phyloP scores from a whole-genome alignment of 2,797 vertebrate genomes.

The Setipinna tenuifilis region DNA sequence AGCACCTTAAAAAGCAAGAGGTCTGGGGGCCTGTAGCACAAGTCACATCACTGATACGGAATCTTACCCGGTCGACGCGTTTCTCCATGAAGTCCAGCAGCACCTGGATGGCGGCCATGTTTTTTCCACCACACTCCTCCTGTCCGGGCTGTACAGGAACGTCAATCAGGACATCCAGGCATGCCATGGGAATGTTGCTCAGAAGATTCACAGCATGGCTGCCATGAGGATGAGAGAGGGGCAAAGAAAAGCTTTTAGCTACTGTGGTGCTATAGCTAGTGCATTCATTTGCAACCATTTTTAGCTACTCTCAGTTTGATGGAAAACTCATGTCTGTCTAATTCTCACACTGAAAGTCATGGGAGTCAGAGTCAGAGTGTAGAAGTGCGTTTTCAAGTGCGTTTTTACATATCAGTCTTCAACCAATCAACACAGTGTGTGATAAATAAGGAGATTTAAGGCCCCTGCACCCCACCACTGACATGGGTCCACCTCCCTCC shows the following conservation, averaged over 20 bases:
- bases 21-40: neutral
- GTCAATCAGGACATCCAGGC: conserved; percentile 90
- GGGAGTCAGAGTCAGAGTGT: neutral
- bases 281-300: neutral
- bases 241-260: neutral
- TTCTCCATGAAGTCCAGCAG: conserved; percentile 95
- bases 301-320: neutral
- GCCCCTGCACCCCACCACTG: too few species aligned
- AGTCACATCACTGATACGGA: neutral
- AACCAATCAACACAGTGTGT: too few species aligned
- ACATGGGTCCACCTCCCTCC: too few species aligned
- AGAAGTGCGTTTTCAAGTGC: neutral
- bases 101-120: conserved; percentile 87
- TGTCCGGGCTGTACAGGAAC: conserved; percentile 83
- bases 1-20: conserved; percentile 25
- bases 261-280: neutral
- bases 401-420: neutral
- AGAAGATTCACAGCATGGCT: conserved; percentile 97
- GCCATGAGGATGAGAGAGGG: neutral
- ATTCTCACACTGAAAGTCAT: neutral
- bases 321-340: neutral
- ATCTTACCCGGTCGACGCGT: conserved; percentile 93
- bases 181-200: conserved; percentile 93
- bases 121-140: conserved; percentile 85
- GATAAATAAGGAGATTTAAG: too few species aligned